Conservation (phyloP, 2,113 vertebrate genomes). For the Hippocampus abdominalis region DNA sequence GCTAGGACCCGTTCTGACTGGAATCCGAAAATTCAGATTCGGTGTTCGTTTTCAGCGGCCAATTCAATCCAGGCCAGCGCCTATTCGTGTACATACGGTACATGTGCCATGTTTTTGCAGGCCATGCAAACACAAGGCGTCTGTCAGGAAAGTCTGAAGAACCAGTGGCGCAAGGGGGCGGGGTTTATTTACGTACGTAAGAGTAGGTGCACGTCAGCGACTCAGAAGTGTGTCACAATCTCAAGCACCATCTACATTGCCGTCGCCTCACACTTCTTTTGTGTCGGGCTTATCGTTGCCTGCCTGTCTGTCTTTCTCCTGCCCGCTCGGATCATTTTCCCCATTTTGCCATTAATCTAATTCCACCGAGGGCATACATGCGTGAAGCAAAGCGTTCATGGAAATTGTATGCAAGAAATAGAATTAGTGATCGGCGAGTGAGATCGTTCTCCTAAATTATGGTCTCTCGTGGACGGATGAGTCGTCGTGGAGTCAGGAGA, state of each 20-base stretch:
- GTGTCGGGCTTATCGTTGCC: slow-evolving; percentile 32
- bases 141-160: not conserved
- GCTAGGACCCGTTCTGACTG: no score
- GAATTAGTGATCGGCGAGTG: slow-evolving; percentile 36
- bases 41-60: no score
- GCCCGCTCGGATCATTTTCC: slow-evolving; percentile 39
- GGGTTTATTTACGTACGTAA: slow-evolving; percentile 42
- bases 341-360: slow-evolving; percentile 29
- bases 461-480: slow-evolving; percentile 26
- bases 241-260: slow-evolving; percentile 31
- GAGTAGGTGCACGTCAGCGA: slow-evolving; percentile 51
- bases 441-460: slow-evolving; percentile 41
- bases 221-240: slow-evolving; percentile 55
- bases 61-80: not conserved
- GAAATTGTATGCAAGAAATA: slow-evolving; percentile 45
- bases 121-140: not conserved
- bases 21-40: no score
- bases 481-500: slow-evolving; percentile 19
- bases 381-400: slow-evolving; percentile 45
- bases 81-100: no score
- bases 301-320: slow-evolving; percentile 29
- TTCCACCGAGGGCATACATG: slow-evolving; percentile 42
- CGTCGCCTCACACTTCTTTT: slow-evolving; percentile 18
- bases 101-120: not conserved
- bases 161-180: slow-evolving; percentile 14